Evolutionary conservation across 2,888 invertebrate genomes (phyloP), one percentile per base, ranked within the genome.

Genomic region (Caenorhabditis sp.): DNA sequence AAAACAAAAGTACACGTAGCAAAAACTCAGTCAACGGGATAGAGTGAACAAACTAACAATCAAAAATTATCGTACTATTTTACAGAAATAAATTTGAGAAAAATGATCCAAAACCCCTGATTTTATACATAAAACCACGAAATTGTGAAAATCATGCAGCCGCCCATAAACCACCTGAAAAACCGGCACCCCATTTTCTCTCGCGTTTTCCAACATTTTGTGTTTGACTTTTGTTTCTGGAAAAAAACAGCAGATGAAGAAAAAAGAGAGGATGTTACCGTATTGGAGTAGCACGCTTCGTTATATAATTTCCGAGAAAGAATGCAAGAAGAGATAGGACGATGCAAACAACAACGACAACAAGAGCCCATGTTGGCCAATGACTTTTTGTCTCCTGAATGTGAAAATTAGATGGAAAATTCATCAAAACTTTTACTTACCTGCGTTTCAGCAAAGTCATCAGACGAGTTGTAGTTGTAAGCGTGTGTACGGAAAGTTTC

Each of bases 81-180:
- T n/a, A n/a, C n/a, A n/a, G n/a, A n/a, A n/a, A n/a, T n/a, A n/a
- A n/a, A n/a, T n/a, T n/a, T n/a, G n/a, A n/a, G n/a, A n/a, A n/a
- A n/a, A n/a, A n/a, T n/a, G n/a, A n/a, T n/a, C n/a, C n/a, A n/a
- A n/a, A n/a, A n/a, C n/a, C n/a, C n/a, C n/a, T n/a, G n/a, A n/a
- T n/a, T n/a, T n/a, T n/a, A n/a, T n/a, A n/a, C n/a, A n/a, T n/a
- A 31, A 31, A 31, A 31, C 31, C 31, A 31, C 10, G 31, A 31
- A 31, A 10, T 31, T 6, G 10, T 31, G 31, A 31, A 31, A 31
- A 31, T 76, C 54, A 81, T 8, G 79, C 79, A 23, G 81, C 81
- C 0, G 79, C 81, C 81, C 81, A 81, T 58, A 81, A 62, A 60
- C 81, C 81, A 17, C 81, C 81, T 1, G 81, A 81, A 69, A 81